Evolutionary conservation across 1,140 invertebrate species (phyloP).

Genomic region (Aporrectodea caliginosa): DNA sequence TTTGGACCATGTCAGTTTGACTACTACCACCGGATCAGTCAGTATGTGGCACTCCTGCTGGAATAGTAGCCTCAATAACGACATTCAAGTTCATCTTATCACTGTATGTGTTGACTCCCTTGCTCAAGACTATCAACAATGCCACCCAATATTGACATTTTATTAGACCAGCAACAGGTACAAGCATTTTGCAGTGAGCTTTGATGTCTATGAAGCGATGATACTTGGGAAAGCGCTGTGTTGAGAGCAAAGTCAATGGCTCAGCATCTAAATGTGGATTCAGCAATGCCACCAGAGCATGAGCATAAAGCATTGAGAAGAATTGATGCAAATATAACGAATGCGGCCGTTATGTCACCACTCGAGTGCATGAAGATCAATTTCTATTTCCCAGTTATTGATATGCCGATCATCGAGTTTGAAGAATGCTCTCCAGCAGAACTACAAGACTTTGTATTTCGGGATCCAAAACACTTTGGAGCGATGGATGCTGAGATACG

Average conservation of each 20-base stretch:
- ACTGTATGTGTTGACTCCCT: neutral
- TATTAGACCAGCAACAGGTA: neutral
- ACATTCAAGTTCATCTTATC: neutral
- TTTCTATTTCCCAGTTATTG: neutral
- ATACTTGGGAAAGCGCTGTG: neutral
- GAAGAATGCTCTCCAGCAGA: neutral
- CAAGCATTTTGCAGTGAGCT: neutral
- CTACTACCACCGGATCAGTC: neutral
- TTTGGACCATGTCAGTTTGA: neutral
- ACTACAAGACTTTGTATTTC: neutral
- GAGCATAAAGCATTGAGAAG: neutral
- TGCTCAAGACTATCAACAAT: neutral
- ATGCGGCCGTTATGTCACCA: neutral
- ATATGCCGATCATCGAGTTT: neutral
- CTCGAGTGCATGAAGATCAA: neutral
- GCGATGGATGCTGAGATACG: neutral
- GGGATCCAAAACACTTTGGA: neutral
- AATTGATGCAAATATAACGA: neutral
- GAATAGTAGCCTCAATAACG: neutral
- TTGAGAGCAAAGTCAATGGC: neutral
- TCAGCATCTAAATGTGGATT: neutral
- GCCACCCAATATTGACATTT: neutral
- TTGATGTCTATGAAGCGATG: neutral
- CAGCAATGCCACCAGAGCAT: neutral
- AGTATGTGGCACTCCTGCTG: neutral